These are phyloP conservation scores for Prorops nasuta DNA, from an alignment of 1,140 invertebrate species.

Conservation along the genomic window DNA sequence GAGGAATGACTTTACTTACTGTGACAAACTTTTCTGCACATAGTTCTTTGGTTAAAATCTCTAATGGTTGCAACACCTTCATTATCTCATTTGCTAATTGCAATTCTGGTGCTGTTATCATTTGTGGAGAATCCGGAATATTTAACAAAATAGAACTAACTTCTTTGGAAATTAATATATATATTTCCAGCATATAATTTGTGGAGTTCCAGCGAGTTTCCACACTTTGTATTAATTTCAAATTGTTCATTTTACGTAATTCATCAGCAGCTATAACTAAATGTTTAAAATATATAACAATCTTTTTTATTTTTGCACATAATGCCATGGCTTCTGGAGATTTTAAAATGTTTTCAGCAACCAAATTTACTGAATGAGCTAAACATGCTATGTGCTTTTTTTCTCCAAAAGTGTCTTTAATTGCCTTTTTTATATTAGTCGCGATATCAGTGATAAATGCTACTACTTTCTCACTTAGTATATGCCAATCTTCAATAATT, in stretches of 20 bases:
- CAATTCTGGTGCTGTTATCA: neutral
- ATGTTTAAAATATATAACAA: neutral
- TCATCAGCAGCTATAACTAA: neutral
- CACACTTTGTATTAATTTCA: neutral
- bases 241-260: neutral
- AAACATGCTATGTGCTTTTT: neutral
- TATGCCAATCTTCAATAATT: neutral
- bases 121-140: neutral
- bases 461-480: neutral
- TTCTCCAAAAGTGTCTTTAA: neutral
- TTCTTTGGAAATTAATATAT: neutral
- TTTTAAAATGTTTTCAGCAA: neutral
- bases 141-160: neutral
- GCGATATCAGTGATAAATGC: neutral
- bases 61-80: neutral
- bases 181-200: neutral
- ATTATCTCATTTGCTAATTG: neutral
- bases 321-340: neutral
- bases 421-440: neutral
- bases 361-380: neutral
- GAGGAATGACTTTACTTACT: neutral
- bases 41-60: neutral
- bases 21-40: neutral
- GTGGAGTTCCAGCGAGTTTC: neutral
- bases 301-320: neutral